These are phyloP conservation scores for Glaucomys volans DNA, from an alignment of 2,113 vertebrate genomes.

Conservation along the genomic window DNA sequence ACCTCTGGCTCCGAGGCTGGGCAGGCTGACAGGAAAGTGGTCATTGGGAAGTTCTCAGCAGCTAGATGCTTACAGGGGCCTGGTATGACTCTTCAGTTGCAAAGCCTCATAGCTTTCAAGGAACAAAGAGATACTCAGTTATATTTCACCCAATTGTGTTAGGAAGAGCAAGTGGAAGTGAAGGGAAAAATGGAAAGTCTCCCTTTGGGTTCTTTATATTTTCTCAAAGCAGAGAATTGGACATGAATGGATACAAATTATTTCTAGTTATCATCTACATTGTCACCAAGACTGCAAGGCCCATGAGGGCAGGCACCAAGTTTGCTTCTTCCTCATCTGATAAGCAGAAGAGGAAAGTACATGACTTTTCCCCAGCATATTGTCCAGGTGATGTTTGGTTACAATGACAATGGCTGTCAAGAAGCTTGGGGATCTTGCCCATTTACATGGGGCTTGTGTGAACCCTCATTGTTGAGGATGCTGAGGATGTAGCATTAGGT, in stretches of 20 bases:
- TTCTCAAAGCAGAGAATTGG: not conserved
- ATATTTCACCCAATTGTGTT: not conserved
- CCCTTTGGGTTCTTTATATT: not conserved
- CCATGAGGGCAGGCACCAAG: not conserved
- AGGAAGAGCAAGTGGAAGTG: not conserved
- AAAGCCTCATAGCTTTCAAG: not conserved
- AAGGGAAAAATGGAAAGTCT: not conserved
- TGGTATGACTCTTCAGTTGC: not conserved
- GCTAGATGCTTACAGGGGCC: constrained; percentile 33
- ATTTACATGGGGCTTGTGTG: constrained; percentile 8
- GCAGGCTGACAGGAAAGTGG: constrained; percentile 45
- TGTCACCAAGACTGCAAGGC: not conserved
- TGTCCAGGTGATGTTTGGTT: constrained; percentile 1
- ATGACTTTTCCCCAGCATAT: not conserved
- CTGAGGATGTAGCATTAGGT: not conserved
- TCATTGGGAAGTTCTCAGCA: constrained; percentile 59
- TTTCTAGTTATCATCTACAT: constrained; percentile 20
- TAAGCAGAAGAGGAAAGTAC: not conserved
- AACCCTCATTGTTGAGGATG: not conserved
- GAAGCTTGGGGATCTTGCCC: not conserved
- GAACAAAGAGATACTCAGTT: not conserved
- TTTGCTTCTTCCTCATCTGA: not conserved
- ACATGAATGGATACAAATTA: not conserved
- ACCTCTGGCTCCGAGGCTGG: not conserved
- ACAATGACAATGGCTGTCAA: not conserved